Conservation (phyloP, 1,140 invertebrate genomes). For the Cotesia chilonis region DNA sequence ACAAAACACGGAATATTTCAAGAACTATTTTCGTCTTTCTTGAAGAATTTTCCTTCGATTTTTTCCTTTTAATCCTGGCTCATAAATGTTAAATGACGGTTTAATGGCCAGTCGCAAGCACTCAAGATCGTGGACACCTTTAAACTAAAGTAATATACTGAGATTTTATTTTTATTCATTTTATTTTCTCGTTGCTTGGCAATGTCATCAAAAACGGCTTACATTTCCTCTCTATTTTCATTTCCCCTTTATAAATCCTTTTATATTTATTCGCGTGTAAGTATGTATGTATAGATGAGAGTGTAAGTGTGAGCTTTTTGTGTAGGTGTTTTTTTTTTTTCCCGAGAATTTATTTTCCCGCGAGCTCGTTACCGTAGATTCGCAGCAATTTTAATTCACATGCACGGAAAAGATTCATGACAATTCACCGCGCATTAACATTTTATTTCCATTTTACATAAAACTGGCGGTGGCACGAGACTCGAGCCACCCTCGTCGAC, state of each 20-base stretch:
- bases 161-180: not conserved
- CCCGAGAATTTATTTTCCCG: too few relatives aligned
- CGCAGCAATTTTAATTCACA: constrained; percentile 38
- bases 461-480: too few relatives aligned
- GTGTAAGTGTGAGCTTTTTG: not conserved
- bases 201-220: constrained; percentile 10
- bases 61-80: constrained; percentile 25
- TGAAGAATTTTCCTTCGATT: not conserved
- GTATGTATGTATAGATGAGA: too few relatives aligned
- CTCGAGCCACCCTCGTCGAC: not conserved
- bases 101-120: constrained; percentile 35
- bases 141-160: constrained; percentile 5
- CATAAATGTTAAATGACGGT: constrained; percentile 39
- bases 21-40: not conserved
- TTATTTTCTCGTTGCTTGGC: not conserved
- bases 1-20: too few relatives aligned
- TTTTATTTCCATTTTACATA: constrained; percentile 27
- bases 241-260: not conserved
- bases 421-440: constrained; percentile 44
- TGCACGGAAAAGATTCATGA: constrained; percentile 33
- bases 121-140: constrained; percentile 30
- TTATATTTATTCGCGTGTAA: too few relatives aligned
- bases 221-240: not conserved
- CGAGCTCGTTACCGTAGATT: constrained; percentile 17
- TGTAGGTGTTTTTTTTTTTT: not conserved